phyloP scores from a whole-genome alignment of 37 sponge, comb jelly and placozoan genomes.

The Cliona cf. orientalis region DNA sequence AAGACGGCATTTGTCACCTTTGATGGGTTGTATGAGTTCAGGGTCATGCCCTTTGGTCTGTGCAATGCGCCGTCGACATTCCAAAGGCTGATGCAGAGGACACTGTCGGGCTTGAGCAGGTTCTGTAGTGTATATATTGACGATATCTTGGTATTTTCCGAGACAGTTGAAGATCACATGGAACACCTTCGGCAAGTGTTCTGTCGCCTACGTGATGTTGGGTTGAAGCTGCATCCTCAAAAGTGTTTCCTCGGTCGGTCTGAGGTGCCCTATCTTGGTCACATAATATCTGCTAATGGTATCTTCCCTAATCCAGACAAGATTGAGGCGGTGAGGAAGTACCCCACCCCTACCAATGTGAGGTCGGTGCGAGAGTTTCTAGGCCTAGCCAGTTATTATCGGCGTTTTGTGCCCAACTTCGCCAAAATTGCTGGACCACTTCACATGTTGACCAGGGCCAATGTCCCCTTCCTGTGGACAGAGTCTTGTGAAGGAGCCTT shows the following conservation, averaged over 20 bases:
- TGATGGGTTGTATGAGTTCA: conserved; percentile 18
- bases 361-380: conserved; percentile 19
- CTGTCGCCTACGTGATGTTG: background rate
- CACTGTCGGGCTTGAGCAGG: conserved; percentile 1
- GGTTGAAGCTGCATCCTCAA: conserved; percentile 29
- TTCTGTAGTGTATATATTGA: conserved; percentile 48
- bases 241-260: conserved; percentile 23
- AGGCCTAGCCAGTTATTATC: conserved; percentile 27
- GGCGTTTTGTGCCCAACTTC: no score
- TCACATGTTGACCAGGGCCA: conserved; percentile 23
- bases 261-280: conserved; percentile 33
- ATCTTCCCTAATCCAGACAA: conserved; percentile 53
- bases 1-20: conserved; percentile 39
- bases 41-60: no score
- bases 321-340: conserved; percentile 1
- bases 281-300: conserved; percentile 43
- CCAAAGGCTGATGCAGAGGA: conserved; percentile 41
- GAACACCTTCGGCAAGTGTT: conserved; percentile 41
- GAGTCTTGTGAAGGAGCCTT: conserved; percentile 31
- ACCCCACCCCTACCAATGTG: conserved; percentile 1
- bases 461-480: conserved; percentile 24
- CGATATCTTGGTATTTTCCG: conserved; percentile 40
- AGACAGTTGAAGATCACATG: conserved; percentile 38
- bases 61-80: no score
- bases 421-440: conserved; percentile 40